Evolutionary conservation across 1,140 invertebrate genomes (phyloP).

Genomic region (Papilio machaon): DNA sequence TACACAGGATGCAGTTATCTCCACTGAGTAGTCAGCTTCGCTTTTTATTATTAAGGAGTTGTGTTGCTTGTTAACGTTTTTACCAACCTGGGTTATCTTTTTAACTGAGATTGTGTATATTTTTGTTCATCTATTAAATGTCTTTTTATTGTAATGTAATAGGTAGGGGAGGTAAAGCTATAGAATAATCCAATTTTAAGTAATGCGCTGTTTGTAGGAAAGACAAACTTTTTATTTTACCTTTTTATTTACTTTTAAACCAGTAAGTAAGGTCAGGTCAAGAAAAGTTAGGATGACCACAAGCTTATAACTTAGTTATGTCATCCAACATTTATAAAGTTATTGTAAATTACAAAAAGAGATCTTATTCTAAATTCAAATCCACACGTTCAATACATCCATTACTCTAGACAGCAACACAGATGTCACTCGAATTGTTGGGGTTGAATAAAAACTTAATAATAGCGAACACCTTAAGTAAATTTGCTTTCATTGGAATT

Average conservation of each 20-base stretch:
- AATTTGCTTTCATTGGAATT: conserved; percentile 36
- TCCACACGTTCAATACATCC: conserved; percentile 33
- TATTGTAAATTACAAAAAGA: conserved; percentile 4
- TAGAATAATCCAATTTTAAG: not conserved
- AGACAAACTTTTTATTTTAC: not conserved
- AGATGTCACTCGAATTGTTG: conserved; percentile 37
- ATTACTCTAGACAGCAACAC: conserved; percentile 35
- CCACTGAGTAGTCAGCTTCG: conserved; percentile 48
- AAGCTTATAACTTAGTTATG: not conserved
- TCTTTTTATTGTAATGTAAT: not conserved
- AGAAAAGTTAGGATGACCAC: not conserved
- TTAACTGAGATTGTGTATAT: conserved; percentile 15
- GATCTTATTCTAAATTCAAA: conserved; percentile 30
- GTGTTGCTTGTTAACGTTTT: conserved; percentile 30
- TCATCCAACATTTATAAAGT: conserved; percentile 17
- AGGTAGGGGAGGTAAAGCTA: not conserved
- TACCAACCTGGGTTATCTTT: conserved; percentile 3
- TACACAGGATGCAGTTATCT: conserved; percentile 68
- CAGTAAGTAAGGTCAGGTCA: no score
- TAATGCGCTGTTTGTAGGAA: not conserved
- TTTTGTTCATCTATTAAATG: not conserved
- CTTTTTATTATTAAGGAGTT: conserved; percentile 48
- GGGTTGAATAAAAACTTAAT: conserved; percentile 16
- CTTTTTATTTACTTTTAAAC: no score
- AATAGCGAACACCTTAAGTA: conserved; percentile 34